These are phyloP conservation scores for Myopa tessellatipennis DNA, from an alignment of 2,888 invertebrate species.

Conservation along the genomic window DNA sequence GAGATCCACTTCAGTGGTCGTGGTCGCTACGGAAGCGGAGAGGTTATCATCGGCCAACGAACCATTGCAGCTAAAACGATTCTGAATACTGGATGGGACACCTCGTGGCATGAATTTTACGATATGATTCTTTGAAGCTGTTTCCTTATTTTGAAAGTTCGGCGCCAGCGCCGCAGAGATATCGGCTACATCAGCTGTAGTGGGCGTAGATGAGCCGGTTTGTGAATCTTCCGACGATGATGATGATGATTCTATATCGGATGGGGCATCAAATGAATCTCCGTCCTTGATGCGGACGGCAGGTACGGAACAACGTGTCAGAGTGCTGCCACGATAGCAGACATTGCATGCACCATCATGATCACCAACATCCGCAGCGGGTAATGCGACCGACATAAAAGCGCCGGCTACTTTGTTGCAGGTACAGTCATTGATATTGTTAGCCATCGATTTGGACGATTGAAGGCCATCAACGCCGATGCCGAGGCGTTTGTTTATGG, in stretches of 20 bases:
- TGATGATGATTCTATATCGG: conserved; percentile 47
- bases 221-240: conserved; percentile 44
- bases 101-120: conserved; percentile 30
- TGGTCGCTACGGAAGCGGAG: conserved; percentile 62
- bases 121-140: neutral
- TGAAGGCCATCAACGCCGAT: neutral
- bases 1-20: conserved; percentile 63
- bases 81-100: neutral
- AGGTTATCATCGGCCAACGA: conserved; percentile 53
- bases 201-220: conserved; percentile 62
- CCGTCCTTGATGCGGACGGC: conserved; percentile 49
- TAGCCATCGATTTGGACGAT: neutral
- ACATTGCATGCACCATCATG: neutral
- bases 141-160: neutral
- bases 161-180: conserved; percentile 50
- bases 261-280: conserved; percentile 49
- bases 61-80: conserved; percentile 27
- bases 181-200: conserved; percentile 64
- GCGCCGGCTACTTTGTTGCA: neutral
- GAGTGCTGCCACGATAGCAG: conserved; percentile 3
- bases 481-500: conserved; percentile 26
- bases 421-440: conserved; percentile 5
- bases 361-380: neutral
- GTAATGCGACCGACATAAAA: neutral
- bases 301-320: conserved; percentile 43